Evolutionary conservation across 2,113 vertebrate genomes (phyloP).

Genomic region (Psittacus erithacus): DNA sequence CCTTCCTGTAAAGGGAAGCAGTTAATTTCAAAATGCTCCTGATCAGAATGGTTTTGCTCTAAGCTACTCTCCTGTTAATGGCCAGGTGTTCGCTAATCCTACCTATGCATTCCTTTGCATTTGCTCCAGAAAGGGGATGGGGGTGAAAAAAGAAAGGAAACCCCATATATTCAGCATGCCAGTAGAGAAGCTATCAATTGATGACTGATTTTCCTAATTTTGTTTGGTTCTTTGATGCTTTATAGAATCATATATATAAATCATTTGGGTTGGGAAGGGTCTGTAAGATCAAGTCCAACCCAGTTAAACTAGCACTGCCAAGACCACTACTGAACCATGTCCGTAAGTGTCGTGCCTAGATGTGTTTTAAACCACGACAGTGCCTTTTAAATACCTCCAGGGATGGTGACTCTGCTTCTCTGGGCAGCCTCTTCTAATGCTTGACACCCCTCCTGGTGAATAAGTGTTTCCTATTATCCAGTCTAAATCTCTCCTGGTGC

Average conservation of each 20-base stretch:
- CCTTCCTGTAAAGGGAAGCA: not conserved
- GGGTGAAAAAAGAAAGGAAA: not conserved
- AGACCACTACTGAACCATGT: not conserved
- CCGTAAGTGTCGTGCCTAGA: not conserved
- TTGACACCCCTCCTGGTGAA: not conserved
- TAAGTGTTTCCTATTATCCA: not conserved
- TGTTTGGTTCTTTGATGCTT: not conserved
- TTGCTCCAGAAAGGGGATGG: not conserved
- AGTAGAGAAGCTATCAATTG: not conserved
- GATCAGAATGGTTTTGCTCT: not conserved
- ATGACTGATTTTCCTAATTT: not conserved
- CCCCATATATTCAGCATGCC: not conserved
- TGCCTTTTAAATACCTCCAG: not conserved
- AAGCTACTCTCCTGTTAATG: not conserved
- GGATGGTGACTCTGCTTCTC: not conserved
- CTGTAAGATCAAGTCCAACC: not conserved
- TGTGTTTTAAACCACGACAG: not conserved
- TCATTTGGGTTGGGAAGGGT: not conserved
- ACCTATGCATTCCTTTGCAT: not conserved
- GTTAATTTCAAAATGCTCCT: not conserved
- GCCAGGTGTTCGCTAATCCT: not conserved
- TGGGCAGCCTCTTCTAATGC: not conserved
- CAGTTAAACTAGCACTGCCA: not conserved
- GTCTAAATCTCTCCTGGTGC: not conserved
- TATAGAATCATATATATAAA: not conserved